Percentiles rank a stretch among this genome's conserved stretches.
Conservation (phyloP, 2,888 invertebrate genomes). For the Scelioninae gen. 1 region DNA sequence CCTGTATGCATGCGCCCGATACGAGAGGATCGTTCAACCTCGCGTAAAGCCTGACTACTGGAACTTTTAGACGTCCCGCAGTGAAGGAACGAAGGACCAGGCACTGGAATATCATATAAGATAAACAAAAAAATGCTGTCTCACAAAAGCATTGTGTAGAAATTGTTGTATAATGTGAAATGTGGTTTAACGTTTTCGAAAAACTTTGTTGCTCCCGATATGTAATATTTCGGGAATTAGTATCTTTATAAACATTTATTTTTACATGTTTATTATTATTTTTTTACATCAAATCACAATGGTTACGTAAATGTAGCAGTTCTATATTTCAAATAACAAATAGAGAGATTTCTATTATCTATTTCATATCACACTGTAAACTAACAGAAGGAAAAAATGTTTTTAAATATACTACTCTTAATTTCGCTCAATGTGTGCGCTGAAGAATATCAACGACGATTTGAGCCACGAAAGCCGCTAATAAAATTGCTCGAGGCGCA, state of each 20-base stretch:
- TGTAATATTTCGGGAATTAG: no score
- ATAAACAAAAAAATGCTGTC: constrained; percentile 33
- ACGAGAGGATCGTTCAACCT: constrained; percentile 53
- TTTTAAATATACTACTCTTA: constrained; percentile 20
- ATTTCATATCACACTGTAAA: no score
- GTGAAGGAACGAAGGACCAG: constrained; percentile 25
- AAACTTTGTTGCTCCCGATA: no score
- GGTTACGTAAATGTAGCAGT: no score
- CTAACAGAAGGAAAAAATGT: not conserved
- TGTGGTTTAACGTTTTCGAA: no score
- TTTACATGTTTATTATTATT: no score
- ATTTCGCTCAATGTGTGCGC: constrained; percentile 2
- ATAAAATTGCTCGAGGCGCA: constrained; percentile 53
- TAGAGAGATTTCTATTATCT: no score
- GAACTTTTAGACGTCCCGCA: constrained; percentile 48
- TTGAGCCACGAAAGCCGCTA: constrained; percentile 52
- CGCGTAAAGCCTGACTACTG: constrained; percentile 48
- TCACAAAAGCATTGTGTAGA: not conserved
- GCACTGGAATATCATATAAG: constrained; percentile 41
- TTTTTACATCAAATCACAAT: no score
- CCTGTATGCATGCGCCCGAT: constrained; percentile 45
- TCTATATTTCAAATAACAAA: no score
- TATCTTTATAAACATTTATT: no score
- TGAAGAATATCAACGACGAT: constrained; percentile 13
- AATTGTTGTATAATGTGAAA: no score